Percentiles rank a stretch among this genome's conserved stretches.
These are phyloP conservation scores for Fukomys damarensis DNA, from an alignment of 2,113 vertebrate species.

Conservation along the genomic window DNA sequence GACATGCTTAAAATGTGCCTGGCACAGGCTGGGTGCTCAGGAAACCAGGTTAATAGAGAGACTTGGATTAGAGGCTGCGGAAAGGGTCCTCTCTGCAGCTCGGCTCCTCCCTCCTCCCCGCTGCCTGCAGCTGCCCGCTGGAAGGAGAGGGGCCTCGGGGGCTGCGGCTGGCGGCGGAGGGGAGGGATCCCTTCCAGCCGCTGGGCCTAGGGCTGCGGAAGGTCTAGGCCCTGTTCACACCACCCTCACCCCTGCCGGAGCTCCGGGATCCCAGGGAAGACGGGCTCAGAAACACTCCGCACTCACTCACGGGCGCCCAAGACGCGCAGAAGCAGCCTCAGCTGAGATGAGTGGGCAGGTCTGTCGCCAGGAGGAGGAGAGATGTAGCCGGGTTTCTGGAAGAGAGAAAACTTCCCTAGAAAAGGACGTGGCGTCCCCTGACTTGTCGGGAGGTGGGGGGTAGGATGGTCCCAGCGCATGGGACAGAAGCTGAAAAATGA, in stretches of 20 bases:
- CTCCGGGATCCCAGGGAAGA: background rate
- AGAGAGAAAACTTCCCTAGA: background rate
- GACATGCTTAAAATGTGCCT: no score
- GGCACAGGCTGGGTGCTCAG: background rate
- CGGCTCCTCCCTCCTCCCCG: background rate
- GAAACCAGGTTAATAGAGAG: constrained; percentile 32
- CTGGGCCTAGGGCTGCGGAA: background rate
- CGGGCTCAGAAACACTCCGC: background rate
- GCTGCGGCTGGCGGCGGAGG: no score
- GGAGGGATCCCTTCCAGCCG: no score
- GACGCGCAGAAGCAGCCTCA: background rate
- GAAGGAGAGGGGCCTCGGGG: background rate
- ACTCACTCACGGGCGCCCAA: background rate
- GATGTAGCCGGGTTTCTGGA: background rate
- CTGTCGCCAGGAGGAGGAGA: background rate
- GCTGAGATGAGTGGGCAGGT: background rate
- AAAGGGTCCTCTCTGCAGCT: background rate
- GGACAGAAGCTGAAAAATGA: constrained; percentile 5
- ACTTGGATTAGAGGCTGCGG: background rate
- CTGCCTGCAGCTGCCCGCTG: background rate
- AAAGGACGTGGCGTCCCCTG: background rate
- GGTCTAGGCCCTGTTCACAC: background rate
- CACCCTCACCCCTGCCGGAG: background rate
- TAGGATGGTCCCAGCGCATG: background rate
- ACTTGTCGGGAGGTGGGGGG: background rate